Evolutionary conservation across 2,888 invertebrate genomes (phyloP).

Genomic region (Autographa gamma): DNA sequence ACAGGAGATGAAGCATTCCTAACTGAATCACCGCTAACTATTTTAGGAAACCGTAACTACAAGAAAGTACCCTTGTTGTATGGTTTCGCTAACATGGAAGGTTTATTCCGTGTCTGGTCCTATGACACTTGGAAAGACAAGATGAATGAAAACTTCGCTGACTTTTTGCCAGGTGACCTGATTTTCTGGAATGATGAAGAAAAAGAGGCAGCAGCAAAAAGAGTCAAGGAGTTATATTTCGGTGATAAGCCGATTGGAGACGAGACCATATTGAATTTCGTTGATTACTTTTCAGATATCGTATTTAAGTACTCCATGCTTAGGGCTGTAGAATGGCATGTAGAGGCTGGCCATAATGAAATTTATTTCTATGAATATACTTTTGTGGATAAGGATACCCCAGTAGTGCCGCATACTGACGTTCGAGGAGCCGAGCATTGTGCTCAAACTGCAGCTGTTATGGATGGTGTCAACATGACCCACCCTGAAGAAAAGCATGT

Average conservation of each 20-base stretch:
- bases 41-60: conserved; percentile 61
- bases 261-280: conserved; percentile 56
- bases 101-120: conserved; percentile 58
- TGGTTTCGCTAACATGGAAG: conserved; percentile 75
- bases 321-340: conserved; percentile 56
- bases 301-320: conserved; percentile 59
- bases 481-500: conserved; percentile 23
- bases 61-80: conserved; percentile 68
- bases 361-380: conserved; percentile 67
- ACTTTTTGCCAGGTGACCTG: conserved; percentile 72
- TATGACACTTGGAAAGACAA: conserved; percentile 64
- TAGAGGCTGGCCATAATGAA: conserved; percentile 59
- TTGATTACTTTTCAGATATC: conserved; percentile 67
- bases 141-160: conserved; percentile 74
- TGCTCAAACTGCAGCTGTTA: conserved; percentile 60
- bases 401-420: conserved; percentile 53
- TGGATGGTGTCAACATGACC: conserved; percentile 37
- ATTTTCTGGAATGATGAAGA: conserved; percentile 60
- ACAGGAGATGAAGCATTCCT: conserved; percentile 60
- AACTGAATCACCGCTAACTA: conserved; percentile 64
- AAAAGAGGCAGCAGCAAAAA: conserved; percentile 59
- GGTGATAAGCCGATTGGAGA: conserved; percentile 55
- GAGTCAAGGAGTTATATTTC: conserved; percentile 68
- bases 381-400: conserved; percentile 57
- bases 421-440: conserved; percentile 64